phyloP scores from a whole-genome alignment of 2,888 invertebrate species.

The Leuctra nigra region DNA sequence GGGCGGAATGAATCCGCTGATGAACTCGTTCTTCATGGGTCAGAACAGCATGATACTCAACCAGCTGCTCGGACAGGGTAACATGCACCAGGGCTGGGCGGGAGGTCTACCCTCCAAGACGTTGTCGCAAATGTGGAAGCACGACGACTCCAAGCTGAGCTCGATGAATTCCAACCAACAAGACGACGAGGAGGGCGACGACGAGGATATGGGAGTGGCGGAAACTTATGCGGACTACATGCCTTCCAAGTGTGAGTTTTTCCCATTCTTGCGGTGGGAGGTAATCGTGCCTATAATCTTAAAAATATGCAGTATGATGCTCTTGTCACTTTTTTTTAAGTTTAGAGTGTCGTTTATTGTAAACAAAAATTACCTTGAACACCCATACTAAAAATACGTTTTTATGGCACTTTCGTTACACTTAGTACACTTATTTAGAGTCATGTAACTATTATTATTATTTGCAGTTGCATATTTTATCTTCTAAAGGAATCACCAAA shows the following conservation, averaged over 20 bases:
- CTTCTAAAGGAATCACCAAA: no score
- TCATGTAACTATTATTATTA: no score
- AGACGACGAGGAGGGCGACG: conserved; percentile 75
- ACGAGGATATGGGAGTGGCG: conserved; percentile 95
- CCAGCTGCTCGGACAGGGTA: conserved; percentile 39
- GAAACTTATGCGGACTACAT: conserved; percentile 98
- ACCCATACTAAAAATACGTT: no score
- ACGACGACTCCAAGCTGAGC: conserved; percentile 36
- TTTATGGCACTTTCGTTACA: no score
- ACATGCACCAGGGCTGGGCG: conserved; percentile 37
- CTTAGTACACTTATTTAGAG: no score
- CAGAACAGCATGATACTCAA: conserved; percentile 32
- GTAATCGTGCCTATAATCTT: no score
- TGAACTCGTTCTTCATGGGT: conserved; percentile 38
- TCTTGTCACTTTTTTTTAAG: no score
- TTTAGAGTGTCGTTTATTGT: no score
- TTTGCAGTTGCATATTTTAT: no score
- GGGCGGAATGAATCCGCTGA: conserved; percentile 40
- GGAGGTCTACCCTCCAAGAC: conserved; percentile 42
- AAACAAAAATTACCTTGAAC: no score
- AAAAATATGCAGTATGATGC: no score
- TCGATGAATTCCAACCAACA: conserved; percentile 44
- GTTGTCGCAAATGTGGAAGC: conserved; percentile 55
- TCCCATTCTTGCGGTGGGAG: conserved; percentile 9
- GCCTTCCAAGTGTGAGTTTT: conserved; percentile 79